Evolutionary conservation across 2,888 invertebrate species (phyloP), one percentile per base, ranked within the genome.

Genomic region (Andrena camellia): DNA sequence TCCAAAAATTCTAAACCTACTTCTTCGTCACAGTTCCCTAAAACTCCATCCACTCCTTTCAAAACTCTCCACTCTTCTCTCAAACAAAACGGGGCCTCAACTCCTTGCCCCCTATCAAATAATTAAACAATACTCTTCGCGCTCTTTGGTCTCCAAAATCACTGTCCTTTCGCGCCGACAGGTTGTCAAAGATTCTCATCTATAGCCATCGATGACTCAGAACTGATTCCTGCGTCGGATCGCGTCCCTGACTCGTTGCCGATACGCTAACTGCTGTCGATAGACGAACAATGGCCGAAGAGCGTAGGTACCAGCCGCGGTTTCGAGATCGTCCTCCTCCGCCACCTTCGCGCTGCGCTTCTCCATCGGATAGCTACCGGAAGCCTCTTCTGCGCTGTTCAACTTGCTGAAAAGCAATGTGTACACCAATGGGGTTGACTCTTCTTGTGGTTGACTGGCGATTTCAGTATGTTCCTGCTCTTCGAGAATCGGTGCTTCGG

Each of bases 241-340:
- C 2, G 83, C 88, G 33, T 92, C 91, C 31, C 86, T 91, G n/a
- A 87, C 68, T 20, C 92, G 92, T 69, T 93, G 92, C n/a, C 92
- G 90, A 69, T 93, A 92, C 2, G 93, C 93, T 35, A 93, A 72
- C 79, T 94, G 94, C 57, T 93, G 94, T 23, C 94, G 90, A 75
- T 94, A 94, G 57, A 94, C 94, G 81, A 94, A 94, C 29, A 94
- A 82, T 6, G 94, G 94, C 57, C 94, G 91, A 20, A 94, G 91
- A 57, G 93, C 86, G 26, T 93, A 93, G 0, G 93, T 93, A 13
- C 93, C 93, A 68, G 94, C 93, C 0, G 93, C 93, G 2, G 92
- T 92, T 68, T 93, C 92, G 5, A 94, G 87, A 72, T 93, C 93
- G 1, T 90, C 90, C 54, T 60, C 26, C 20, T 82, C 71, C 0